Evolutionary conservation across 2,888 invertebrate genomes (phyloP).

Genomic region (Ethmia dodecea): DNA sequence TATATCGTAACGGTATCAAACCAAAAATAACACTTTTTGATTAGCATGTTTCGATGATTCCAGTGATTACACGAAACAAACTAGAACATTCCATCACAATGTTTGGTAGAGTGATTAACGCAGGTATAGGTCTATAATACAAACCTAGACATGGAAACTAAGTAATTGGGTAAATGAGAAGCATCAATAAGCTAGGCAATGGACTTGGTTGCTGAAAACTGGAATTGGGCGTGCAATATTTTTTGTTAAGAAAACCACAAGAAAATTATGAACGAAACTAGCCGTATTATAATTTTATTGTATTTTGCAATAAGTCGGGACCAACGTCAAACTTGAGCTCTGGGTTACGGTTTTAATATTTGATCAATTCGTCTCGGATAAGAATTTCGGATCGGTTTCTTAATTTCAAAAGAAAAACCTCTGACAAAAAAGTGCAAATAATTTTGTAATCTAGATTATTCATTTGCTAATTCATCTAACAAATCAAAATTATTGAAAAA

Average conservation of each 20-base stretch:
- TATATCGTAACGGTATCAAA: constrained; percentile 17
- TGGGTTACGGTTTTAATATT: constrained; percentile 39
- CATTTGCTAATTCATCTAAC: constrained; percentile 15
- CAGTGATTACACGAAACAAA: too few relatives aligned
- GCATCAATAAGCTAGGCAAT: too few relatives aligned
- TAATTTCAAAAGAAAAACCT: constrained; percentile 28
- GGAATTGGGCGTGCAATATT: too few relatives aligned
- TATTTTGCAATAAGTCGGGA: constrained; percentile 55
- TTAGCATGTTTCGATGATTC: constrained; percentile 11
- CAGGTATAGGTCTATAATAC: too few relatives aligned
- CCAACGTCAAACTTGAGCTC: constrained; percentile 31
- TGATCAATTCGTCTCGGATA: constrained; percentile 46
- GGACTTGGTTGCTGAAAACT: too few relatives aligned
- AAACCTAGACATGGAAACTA: too few relatives aligned
- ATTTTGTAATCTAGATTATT: not conserved
- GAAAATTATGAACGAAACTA: constrained; percentile 33
- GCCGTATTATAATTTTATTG: constrained; percentile 40
- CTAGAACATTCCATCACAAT: too few relatives aligned
- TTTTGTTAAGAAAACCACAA: too few relatives aligned
- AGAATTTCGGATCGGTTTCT: constrained; percentile 33
- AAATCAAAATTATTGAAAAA: constrained; percentile 20
- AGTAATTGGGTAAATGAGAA: too few relatives aligned
- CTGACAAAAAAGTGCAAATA: constrained; percentile 8
- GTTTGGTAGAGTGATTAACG: too few relatives aligned
- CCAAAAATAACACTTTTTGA: constrained; percentile 27